A percentile compares a stretch with the other conserved stretches of the same genome.
Evolutionary conservation across 2,888 invertebrate genomes (phyloP).

Genomic region (Bombylius discolor): DNA sequence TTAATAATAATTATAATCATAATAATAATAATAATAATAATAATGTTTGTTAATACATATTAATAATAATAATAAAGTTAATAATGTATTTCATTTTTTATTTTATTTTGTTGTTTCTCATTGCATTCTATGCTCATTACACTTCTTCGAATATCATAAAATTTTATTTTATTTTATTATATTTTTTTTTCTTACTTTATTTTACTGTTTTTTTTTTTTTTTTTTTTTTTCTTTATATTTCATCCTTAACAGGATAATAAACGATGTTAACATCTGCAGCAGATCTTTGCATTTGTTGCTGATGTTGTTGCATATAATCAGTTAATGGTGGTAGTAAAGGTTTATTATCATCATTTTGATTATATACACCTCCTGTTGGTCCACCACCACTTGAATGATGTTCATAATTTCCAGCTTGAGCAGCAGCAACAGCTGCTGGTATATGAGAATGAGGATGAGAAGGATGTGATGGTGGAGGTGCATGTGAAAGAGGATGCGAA

Average conservation of each 20-base stretch:
- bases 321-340: constrained; percentile 28
- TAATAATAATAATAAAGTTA: neutral
- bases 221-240: constrained; percentile 10
- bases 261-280: constrained; percentile 28
- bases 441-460: neutral
- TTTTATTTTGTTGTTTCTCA: neutral
- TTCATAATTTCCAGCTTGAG: neutral
- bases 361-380: constrained; percentile 5
- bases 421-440: neutral
- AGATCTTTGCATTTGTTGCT: constrained; percentile 18
- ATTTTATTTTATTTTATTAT: neutral
- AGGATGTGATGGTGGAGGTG: neutral
- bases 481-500: neutral
- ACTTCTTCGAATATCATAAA: neutral
- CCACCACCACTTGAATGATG: neutral
- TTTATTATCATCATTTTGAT: constrained; percentile 12
- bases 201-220: neutral
- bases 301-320: constrained; percentile 31
- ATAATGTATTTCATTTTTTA: neutral
- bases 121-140: neutral
- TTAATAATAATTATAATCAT: neutral
- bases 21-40: neutral
- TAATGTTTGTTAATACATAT: neutral
- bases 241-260: constrained; percentile 35
- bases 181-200: neutral